A percentile compares a stretch with the other conserved stretches of the same genome.
phyloP scores from a whole-genome alignment of 2,888 invertebrate genomes.

The Nasonia oneida region DNA sequence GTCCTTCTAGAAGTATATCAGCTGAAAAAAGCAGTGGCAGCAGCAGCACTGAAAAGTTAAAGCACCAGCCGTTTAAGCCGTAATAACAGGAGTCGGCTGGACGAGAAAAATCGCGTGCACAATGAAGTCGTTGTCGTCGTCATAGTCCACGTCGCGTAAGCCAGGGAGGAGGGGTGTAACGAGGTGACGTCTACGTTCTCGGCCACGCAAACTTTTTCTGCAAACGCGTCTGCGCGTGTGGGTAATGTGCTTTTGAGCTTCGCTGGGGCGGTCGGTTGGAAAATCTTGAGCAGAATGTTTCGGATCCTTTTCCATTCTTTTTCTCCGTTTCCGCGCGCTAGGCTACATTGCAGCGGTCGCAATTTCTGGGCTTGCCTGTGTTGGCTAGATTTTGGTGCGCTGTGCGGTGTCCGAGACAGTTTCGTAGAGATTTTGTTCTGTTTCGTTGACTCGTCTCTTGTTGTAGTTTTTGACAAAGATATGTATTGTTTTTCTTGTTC shows the following conservation, averaged over 20 bases:
- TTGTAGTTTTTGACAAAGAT: neutral
- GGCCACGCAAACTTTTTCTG: slow-evolving; percentile 29
- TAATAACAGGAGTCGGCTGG: slow-evolving; percentile 24
- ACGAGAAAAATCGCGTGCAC: slow-evolving; percentile 52
- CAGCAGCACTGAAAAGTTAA: slow-evolving; percentile 41
- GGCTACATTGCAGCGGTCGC: neutral
- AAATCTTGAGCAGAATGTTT: slow-evolving; percentile 23
- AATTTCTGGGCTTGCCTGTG: neutral
- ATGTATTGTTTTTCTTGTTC: neutral
- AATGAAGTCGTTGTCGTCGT: slow-evolving; percentile 46
- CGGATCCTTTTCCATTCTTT: slow-evolving; percentile 1
- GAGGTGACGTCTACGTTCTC: slow-evolving; percentile 25
- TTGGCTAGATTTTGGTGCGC: neutral
- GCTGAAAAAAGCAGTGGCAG: neutral
- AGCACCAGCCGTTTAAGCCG: slow-evolving; percentile 37
- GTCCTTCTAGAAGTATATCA: neutral
- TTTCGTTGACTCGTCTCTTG: neutral
- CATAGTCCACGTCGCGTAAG: neutral
- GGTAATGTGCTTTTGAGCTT: slow-evolving; percentile 23
- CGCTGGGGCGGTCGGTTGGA: neutral
- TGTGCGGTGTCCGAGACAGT: neutral
- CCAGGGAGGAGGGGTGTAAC: slow-evolving; percentile 4
- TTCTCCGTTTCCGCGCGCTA: neutral
- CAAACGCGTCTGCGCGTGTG: neutral
- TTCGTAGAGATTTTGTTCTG: neutral